phyloP scores from a whole-genome alignment of 2,797 vertebrate genomes.

The Mormyrus hasselquistii region DNA sequence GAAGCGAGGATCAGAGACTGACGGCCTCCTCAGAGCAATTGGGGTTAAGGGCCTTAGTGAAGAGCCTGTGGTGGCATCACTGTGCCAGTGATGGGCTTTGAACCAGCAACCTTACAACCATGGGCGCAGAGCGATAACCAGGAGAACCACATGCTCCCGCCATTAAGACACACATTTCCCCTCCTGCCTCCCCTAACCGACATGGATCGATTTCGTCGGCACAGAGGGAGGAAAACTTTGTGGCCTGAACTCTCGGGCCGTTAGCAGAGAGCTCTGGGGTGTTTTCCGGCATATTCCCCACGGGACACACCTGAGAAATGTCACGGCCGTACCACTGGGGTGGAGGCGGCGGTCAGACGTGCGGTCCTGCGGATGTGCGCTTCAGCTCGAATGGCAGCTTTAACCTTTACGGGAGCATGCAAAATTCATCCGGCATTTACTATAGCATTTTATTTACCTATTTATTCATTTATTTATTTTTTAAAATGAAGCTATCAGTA shows the following conservation, averaged over 20 bases:
- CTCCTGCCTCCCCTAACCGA: not conserved
- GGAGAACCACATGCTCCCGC: not conserved
- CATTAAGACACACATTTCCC: not conserved
- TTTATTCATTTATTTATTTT: not conserved
- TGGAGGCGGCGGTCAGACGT: not conserved
- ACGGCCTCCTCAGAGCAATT: not conserved
- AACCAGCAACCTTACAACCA: not conserved
- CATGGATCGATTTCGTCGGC: not conserved
- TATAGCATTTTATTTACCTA: conserved; percentile 1
- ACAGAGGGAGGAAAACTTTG: not conserved
- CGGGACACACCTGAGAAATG: conserved; percentile 1
- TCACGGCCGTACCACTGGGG: not conserved
- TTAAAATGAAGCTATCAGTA: not conserved
- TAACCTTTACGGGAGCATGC: conserved; percentile 26
- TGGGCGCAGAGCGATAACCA: not conserved
- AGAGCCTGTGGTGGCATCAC: not conserved
- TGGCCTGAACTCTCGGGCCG: not conserved
- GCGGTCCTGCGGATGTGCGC: not conserved
- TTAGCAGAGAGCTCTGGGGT: not conserved
- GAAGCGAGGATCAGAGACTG: not conserved
- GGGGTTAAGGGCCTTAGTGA: not conserved
- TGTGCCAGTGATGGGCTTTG: not conserved
- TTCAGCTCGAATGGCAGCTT: conserved; percentile 6
- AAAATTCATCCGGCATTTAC: conserved; percentile 12
- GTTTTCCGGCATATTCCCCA: not conserved